Conservation (phyloP, 2,797 vertebrate genomes). For the Anolis apletophallus region DNA sequence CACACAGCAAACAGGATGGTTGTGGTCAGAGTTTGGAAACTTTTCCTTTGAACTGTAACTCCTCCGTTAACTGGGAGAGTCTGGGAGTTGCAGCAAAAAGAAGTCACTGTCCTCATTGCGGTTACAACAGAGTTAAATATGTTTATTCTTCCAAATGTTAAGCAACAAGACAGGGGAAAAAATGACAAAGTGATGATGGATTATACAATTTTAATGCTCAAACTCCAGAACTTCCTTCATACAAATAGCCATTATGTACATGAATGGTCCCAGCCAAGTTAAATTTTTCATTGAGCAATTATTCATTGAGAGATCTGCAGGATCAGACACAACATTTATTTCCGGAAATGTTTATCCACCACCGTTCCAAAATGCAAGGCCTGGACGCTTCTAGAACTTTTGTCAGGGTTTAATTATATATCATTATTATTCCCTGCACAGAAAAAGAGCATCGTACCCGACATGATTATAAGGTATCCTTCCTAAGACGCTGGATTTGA, state of each 20-base stretch:
- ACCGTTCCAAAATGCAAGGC: slow-evolving; percentile 18
- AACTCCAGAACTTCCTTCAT: slow-evolving; percentile 47
- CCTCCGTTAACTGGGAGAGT: too few relatives aligned
- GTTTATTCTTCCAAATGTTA: slow-evolving; percentile 43
- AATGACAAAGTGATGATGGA: slow-evolving; percentile 19
- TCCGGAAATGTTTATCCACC: slow-evolving; percentile 8
- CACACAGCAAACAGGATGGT: neutral
- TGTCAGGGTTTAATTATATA: neutral
- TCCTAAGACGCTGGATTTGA: neutral
- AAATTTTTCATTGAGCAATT: slow-evolving; percentile 33
- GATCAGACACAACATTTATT: slow-evolving; percentile 9
- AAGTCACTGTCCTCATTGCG: neutral
- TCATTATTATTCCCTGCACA: neutral
- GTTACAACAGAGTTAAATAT: slow-evolving; percentile 26
- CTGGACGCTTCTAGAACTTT: neutral
- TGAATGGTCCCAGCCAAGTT: slow-evolving; percentile 42
- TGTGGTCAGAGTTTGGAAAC: neutral
- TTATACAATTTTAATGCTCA: slow-evolving; percentile 24
- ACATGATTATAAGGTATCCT: neutral
- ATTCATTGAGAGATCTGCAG: slow-evolving; percentile 34
- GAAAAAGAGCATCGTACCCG: neutral
- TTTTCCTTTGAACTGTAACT: too few relatives aligned
- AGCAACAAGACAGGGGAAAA: slow-evolving; percentile 33
- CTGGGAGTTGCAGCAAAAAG: neutral
- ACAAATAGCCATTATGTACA: slow-evolving; percentile 52